phyloP scores from a whole-genome alignment of 1,140 invertebrate genomes.

The Achatina immaculata region DNA sequence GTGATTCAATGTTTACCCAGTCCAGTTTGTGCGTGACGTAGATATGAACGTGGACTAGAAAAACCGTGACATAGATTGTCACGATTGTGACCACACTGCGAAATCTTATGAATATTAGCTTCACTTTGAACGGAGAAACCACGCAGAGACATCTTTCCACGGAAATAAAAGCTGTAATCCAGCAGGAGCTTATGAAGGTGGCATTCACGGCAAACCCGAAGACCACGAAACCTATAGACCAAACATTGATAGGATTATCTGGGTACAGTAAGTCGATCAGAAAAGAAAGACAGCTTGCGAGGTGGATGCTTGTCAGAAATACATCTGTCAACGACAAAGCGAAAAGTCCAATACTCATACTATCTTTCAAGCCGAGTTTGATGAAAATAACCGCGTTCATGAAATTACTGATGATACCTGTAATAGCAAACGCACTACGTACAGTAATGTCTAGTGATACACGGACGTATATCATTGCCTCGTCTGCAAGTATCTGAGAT shows the following conservation, averaged over 20 bases:
- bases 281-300: neutral
- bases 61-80: neutral
- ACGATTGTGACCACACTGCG: neutral
- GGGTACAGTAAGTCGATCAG: neutral
- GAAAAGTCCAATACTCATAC: neutral
- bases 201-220: neutral
- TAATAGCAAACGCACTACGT: neutral
- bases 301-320: neutral
- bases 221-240: neutral
- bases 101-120: constrained; percentile 5
- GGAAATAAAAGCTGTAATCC: constrained; percentile 9
- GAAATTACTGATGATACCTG: neutral
- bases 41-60: neutral
- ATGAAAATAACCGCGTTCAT: neutral
- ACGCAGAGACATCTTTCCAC: constrained; percentile 15
- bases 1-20: neutral
- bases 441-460: neutral
- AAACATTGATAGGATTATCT: neutral
- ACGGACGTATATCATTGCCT: neutral
- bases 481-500: neutral
- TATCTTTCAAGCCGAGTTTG: neutral
- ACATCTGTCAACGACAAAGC: neutral
- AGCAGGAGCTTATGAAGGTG: neutral
- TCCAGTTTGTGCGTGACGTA: neutral
- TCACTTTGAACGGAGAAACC: constrained; percentile 16